phyloP scores from a whole-genome alignment of 2,113 vertebrate species.

The Rhipidura dahli region DNA sequence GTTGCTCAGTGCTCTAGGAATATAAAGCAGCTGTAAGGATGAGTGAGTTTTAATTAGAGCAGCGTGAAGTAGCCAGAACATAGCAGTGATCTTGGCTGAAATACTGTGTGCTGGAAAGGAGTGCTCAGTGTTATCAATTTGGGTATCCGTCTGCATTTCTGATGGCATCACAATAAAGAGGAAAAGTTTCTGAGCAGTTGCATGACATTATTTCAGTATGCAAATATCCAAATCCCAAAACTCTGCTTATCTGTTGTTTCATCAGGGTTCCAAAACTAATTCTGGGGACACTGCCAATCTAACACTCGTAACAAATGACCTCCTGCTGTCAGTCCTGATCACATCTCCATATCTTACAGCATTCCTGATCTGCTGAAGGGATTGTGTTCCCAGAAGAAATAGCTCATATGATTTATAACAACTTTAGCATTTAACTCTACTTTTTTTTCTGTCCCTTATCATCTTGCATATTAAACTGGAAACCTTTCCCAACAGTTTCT shows the following conservation, averaged over 20 bases:
- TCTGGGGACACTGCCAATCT: not conserved
- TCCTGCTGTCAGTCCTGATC: not conserved
- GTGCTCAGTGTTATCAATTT: not conserved
- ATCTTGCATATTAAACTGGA: not conserved
- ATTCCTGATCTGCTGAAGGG: not conserved
- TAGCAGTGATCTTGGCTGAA: not conserved
- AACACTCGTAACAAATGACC: not conserved
- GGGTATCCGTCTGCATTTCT: not conserved
- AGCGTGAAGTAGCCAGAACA: conserved; percentile 3
- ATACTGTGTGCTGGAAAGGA: not conserved
- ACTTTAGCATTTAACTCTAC: not conserved
- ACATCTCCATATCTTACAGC: not conserved
- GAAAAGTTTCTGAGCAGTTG: not conserved
- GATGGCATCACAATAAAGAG: not conserved
- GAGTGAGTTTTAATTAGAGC: conserved; percentile 8
- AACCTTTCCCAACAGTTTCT: not conserved
- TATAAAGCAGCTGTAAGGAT: conserved; percentile 14
- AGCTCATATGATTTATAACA: not conserved
- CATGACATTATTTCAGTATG: not conserved
- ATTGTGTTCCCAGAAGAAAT: not conserved
- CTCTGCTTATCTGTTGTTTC: not conserved
- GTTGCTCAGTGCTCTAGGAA: conserved; percentile 4
- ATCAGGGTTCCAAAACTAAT: not conserved
- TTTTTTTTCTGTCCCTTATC: not conserved
- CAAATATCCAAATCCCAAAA: not conserved